Evolutionary conservation across 64 coral and sea anemone species (phyloP).

Genomic region (Orbicella faveolata): DNA sequence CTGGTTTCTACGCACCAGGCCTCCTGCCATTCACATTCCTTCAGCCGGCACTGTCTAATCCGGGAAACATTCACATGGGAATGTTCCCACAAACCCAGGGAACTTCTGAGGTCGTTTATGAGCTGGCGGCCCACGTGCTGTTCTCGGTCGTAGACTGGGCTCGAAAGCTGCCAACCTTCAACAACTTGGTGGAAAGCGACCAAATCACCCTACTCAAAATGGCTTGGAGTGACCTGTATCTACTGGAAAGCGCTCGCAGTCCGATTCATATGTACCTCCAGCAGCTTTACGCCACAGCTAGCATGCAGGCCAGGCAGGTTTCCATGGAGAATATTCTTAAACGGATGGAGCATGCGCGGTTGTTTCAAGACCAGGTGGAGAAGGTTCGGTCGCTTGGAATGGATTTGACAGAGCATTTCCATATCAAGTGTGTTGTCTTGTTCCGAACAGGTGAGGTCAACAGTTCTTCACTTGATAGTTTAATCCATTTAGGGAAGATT

Average conservation of each 20-base stretch:
- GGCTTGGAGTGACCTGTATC: slow-evolving; percentile 87
- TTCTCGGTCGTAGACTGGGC: slow-evolving; percentile 95
- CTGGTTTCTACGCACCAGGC: slow-evolving; percentile 57
- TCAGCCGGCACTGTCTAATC: slow-evolving; percentile 56
- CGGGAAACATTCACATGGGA: slow-evolving; percentile 54
- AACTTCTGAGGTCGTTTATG: slow-evolving; percentile 79
- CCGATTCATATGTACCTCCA: slow-evolving; percentile 77
- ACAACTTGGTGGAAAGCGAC: slow-evolving; percentile 72
- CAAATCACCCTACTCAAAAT: slow-evolving; percentile 76
- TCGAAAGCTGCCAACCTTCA: slow-evolving; percentile 74
- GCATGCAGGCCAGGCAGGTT: slow-evolving; percentile 68
- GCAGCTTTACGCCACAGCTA: slow-evolving; percentile 81
- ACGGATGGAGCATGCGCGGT: slow-evolving; percentile 81
- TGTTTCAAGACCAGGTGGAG: slow-evolving; percentile 90
- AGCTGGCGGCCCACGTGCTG: slow-evolving; percentile 82
- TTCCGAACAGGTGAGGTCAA: slow-evolving; percentile 74
- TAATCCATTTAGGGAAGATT: not conserved
- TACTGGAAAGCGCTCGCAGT: slow-evolving; percentile 76
- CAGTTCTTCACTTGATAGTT: not conserved
- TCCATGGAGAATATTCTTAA: slow-evolving; percentile 94
- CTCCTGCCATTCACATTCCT: slow-evolving; percentile 65
- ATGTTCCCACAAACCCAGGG: slow-evolving; percentile 57
- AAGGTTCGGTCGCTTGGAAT: slow-evolving; percentile 80
- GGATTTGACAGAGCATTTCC: slow-evolving; percentile 91
- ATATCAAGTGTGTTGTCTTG: slow-evolving; percentile 92